Base-by-base conservation (phyloP, 2,797 vertebrate genomes). In the Enteromius viviparus region DNA sequence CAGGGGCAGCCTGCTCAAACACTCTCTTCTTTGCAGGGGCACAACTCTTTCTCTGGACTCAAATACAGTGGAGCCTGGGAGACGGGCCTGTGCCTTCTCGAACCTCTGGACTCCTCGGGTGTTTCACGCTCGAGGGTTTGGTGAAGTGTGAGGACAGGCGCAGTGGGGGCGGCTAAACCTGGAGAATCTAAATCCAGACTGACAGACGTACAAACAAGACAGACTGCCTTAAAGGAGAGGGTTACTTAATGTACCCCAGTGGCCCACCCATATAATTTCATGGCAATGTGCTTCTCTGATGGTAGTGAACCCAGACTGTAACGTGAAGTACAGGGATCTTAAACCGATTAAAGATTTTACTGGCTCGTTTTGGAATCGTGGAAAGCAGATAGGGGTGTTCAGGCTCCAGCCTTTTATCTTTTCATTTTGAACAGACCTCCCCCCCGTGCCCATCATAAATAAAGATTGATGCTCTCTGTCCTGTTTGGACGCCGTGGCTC, bases 81-180 rank as follows among this genome's bases (percentile, higher is more conserved):
- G 78, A 83, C 78, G 40, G 74, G 34, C 60, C 78, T 62, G 80
- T 87, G 53, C 82, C 19, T 51, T 76, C 71, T 60, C 58, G 55
- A 80, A 82, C 85, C 86, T 74, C 82, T 86, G 84, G 76, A 69
- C 85, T 85, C 75, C 83, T 88, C 83, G 86, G 88, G 84, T 81
- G 81, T 69, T 86, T 81, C 17, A 71, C 75, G 85, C 58, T 51
- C 32, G 64, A 78, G 85, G 68, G 51, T 81, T 53, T 85, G 85
- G 47, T 76, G 71, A 45, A 72, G 81, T 68, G 80, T 78, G 10
- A 81, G 55, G 78, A 84, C 32, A 34, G 65, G 65, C 26, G 32
- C 77, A 80, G 45, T 49, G 23, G 81, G 74, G 78, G 26, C 26
- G 74, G 77, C 77, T 75, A 37, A 51, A 76, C 21, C 76, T 78